phyloP scores from a whole-genome alignment of 2,797 vertebrate species.

The Spea hammondii region DNA sequence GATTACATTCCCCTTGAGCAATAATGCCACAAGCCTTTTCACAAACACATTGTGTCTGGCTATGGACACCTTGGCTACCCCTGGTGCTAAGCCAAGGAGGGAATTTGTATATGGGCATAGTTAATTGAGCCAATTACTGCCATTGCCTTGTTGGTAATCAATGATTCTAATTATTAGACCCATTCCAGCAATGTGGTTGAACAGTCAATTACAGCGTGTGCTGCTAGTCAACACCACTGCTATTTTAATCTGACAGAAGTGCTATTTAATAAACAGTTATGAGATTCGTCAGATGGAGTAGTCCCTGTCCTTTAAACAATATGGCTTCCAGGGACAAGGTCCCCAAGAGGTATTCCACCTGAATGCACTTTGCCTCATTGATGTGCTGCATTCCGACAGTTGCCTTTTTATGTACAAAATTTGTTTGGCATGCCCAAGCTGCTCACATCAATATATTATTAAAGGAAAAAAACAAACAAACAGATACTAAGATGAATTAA shows the following conservation, averaged over 20 bases:
- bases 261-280: conserved; percentile 64
- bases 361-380: conserved; percentile 74
- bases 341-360: conserved; percentile 67
- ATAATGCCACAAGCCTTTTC: too few species aligned
- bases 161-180: background rate
- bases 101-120: too few species aligned
- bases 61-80: too few species aligned
- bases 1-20: too few species aligned
- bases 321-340: conserved; percentile 55
- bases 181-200: conserved; percentile 49
- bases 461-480: conserved; percentile 66
- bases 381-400: conserved; percentile 79
- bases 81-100: too few species aligned
- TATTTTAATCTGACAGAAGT: conserved; percentile 55
- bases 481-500: conserved; percentile 58
- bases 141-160: background rate
- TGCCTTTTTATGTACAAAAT: conserved; percentile 82
- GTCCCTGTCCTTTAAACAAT: conserved; percentile 57
- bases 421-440: conserved; percentile 77
- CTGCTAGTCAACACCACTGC: conserved; percentile 53
- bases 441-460: conserved; percentile 72
- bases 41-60: too few species aligned
- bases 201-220: conserved; percentile 51
- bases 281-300: conserved; percentile 53
- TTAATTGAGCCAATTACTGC: background rate